Evolutionary conservation across 2,113 vertebrate species (phyloP).

Genomic region (Calypte anna): DNA sequence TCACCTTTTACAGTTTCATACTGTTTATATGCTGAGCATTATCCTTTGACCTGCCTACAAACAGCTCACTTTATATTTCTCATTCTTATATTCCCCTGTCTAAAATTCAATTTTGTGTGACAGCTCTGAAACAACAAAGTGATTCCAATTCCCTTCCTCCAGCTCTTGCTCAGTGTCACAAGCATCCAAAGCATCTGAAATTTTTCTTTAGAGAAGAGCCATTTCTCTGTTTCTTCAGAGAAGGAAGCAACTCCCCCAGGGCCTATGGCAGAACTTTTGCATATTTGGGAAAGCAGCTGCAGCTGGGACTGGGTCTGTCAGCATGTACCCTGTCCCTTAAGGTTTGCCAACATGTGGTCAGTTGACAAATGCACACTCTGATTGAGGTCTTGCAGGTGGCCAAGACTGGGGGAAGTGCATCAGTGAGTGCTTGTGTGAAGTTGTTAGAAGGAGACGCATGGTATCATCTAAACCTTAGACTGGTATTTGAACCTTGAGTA

Average conservation of each 20-base stretch:
- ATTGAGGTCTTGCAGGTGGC: not conserved
- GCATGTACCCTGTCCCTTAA: not conserved
- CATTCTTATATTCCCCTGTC: not conserved
- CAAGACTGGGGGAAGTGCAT: not conserved
- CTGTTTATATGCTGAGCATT: not conserved
- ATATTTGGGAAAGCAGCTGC: not conserved
- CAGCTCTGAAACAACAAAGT: not conserved
- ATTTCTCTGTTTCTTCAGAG: not conserved
- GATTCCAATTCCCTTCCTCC: not conserved
- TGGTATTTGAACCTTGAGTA: not conserved
- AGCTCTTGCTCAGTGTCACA: not conserved
- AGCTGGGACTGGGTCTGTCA: not conserved
- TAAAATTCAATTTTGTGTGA: conserved; percentile 11
- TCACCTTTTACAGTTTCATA: not conserved
- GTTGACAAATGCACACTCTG: not conserved
- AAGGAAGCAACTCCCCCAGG: not conserved
- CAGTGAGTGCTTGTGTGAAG: not conserved
- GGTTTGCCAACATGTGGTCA: not conserved
- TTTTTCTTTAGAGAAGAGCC: not conserved
- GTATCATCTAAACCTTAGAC: not conserved
- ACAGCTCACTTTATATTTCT: not conserved
- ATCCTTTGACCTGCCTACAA: conserved; percentile 2
- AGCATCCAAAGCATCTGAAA: not conserved
- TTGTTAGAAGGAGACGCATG: accelerated
- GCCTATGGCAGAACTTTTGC: not conserved